Evolutionary conservation across 2,888 invertebrate genomes (phyloP).

Genomic region (Candidula unifasciata): DNA sequence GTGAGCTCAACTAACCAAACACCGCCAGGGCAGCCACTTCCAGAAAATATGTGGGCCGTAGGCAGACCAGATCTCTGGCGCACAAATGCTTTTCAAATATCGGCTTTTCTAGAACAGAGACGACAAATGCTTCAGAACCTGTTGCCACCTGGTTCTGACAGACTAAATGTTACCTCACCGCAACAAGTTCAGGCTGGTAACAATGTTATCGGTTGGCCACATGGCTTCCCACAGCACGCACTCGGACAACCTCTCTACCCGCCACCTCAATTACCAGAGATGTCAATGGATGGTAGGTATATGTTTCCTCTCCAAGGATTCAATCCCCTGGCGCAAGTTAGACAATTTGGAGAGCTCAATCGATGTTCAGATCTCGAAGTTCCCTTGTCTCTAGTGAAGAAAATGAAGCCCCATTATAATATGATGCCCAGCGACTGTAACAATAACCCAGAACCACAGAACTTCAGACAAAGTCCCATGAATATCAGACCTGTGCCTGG

Average conservation of each 20-base stretch:
- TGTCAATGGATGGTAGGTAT: neutral
- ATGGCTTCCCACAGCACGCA: neutral
- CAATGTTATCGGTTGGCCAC: neutral
- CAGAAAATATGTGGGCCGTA: neutral
- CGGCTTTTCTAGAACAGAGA: constrained; percentile 2
- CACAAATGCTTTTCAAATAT: neutral
- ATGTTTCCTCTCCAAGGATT: neutral
- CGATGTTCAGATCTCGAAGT: neutral
- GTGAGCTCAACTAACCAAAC: neutral
- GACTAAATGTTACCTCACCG: neutral
- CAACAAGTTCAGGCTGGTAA: neutral
- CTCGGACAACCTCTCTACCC: no score
- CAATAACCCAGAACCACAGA: no score
- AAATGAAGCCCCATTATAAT: neutral
- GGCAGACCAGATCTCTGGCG: neutral
- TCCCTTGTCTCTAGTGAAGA: constrained; percentile 35
- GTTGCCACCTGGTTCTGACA: neutral
- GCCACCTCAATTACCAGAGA: neutral
- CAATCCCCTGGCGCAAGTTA: constrained; percentile 35
- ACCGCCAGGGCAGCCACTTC: neutral
- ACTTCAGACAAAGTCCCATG: no score
- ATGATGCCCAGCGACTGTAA: neutral
- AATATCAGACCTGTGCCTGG: no score
- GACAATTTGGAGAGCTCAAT: constrained; percentile 29
- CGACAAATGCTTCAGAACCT: neutral